Percentiles rank a stretch among this genome's conserved stretches.
phyloP scores from a whole-genome alignment of 2,888 invertebrate genomes.

The Chironomus riparius region DNA sequence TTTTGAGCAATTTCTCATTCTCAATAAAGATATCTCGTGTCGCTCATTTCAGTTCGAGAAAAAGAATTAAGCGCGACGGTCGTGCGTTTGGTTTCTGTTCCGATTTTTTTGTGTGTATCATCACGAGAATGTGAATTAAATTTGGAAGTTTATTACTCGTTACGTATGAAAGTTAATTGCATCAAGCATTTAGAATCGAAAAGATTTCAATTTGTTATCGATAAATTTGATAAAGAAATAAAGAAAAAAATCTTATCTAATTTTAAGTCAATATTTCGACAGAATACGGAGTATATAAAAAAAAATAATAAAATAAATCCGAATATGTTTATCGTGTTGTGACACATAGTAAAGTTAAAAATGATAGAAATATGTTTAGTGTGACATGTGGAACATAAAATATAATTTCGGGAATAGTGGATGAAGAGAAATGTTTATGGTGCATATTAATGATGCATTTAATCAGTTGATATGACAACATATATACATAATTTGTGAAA shows the following conservation, averaged over 20 bases:
- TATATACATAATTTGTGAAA: neutral
- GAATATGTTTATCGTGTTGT: neutral
- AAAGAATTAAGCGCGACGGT: constrained; percentile 24
- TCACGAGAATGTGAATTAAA: neutral
- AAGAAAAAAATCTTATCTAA: too few relatives aligned
- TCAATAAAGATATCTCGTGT: neutral
- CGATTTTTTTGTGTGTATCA: neutral
- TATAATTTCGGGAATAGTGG: neutral
- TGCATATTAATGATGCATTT: constrained; percentile 11
- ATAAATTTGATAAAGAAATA: too few relatives aligned
- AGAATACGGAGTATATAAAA: too few relatives aligned
- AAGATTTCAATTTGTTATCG: too few relatives aligned
- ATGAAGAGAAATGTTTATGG: neutral
- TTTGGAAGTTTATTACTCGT: neutral
- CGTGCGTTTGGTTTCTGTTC: constrained; percentile 16
- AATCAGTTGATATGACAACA: neutral
- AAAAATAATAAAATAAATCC: too few relatives aligned
- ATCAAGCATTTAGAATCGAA: neutral
- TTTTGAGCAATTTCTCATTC: neutral
- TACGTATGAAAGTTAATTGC: neutral
- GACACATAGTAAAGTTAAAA: neutral
- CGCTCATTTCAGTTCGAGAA: constrained; percentile 11
- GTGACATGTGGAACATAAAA: neutral
- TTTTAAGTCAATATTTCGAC: too few relatives aligned
- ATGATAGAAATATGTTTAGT: neutral